phyloP scores from a whole-genome alignment of 2,113 vertebrate genomes.

The Hippopotamus amphibius region DNA sequence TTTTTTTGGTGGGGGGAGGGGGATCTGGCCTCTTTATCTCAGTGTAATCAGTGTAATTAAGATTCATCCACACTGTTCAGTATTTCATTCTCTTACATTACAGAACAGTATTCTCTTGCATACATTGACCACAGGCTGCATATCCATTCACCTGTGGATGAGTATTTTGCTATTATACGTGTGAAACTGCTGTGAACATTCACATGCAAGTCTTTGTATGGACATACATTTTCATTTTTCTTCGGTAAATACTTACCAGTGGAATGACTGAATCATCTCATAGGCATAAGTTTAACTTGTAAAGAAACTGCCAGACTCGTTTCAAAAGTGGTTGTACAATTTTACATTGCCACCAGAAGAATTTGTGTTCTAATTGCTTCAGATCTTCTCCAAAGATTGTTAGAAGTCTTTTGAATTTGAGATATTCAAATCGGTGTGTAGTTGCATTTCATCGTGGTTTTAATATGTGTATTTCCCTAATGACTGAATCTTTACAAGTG shows the following conservation, averaged over 20 bases:
- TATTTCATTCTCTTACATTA: neutral
- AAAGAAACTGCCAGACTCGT: neutral
- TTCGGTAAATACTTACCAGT: too few species aligned
- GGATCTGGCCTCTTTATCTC: conserved; percentile 40
- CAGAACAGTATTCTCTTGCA: neutral
- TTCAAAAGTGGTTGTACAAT: neutral
- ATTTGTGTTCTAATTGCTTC: neutral
- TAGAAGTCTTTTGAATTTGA: neutral
- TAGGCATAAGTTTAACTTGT: neutral
- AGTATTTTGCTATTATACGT: neutral
- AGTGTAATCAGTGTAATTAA: neutral
- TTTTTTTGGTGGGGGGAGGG: neutral
- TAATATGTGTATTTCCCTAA: neutral
- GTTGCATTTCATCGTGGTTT: neutral
- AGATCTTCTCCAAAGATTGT: neutral
- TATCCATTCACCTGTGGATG: neutral
- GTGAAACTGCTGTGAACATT: neutral
- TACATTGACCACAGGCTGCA: neutral
- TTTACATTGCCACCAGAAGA: neutral
- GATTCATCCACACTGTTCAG: neutral
- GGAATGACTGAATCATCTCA: too few species aligned
- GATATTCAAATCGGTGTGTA: neutral
- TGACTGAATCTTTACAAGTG: neutral
- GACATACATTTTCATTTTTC: neutral
- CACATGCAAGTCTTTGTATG: neutral